These are phyloP conservation scores for Manduca sexta DNA, from an alignment of 1,140 invertebrate genomes.

Conservation along the genomic window DNA sequence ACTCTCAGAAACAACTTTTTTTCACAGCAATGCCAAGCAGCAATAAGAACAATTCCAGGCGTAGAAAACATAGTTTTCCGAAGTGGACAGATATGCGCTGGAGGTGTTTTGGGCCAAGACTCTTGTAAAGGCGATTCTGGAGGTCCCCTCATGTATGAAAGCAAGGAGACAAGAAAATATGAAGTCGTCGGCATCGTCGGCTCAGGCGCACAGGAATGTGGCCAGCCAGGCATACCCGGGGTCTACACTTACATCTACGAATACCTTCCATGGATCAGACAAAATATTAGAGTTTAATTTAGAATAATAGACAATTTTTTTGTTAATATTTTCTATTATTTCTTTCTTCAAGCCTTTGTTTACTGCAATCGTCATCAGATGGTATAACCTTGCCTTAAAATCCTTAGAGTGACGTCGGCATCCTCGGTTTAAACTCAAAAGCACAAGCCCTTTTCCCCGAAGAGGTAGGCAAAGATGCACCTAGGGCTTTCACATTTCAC, in stretches of 20 bases:
- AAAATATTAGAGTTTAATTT: slow-evolving; percentile 7
- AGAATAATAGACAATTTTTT: no score
- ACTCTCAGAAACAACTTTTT: not conserved
- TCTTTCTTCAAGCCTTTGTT: no score
- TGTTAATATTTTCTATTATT: no score
- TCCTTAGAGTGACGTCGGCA: no score
- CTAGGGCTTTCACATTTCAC: no score
- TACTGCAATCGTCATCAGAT: no score
- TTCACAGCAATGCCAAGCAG: slow-evolving; percentile 70
- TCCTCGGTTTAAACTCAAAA: no score
- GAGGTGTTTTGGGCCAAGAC: slow-evolving; percentile 46
- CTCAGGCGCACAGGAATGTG: slow-evolving; percentile 75
- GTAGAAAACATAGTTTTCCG: slow-evolving; percentile 37
- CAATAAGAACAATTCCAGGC: slow-evolving; percentile 39
- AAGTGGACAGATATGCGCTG: slow-evolving; percentile 50
- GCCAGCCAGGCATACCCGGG: slow-evolving; percentile 70
- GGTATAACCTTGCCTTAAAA: no score
- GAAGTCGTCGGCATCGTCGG: slow-evolving; percentile 74
- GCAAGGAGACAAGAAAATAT: slow-evolving; percentile 18
- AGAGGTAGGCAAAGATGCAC: no score
- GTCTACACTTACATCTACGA: slow-evolving; percentile 76
- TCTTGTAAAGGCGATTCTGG: slow-evolving; percentile 72
- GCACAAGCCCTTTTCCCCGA: no score
- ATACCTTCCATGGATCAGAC: slow-evolving; percentile 70
- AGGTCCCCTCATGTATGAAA: slow-evolving; percentile 74